Conservation (phyloP, 2,113 vertebrate species). For the Sardina pilchardus region DNA sequence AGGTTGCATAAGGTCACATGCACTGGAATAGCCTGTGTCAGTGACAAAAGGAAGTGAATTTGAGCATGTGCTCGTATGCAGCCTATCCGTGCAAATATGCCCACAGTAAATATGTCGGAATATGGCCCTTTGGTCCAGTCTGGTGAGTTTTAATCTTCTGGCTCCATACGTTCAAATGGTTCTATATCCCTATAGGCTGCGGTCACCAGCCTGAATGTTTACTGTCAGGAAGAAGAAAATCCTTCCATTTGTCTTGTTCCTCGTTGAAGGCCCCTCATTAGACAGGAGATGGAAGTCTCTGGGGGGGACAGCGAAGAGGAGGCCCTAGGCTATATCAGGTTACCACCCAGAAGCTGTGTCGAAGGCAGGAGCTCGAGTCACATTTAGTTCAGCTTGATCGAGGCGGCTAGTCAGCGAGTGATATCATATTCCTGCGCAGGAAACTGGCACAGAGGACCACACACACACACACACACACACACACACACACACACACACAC, state of each 20-base stretch:
- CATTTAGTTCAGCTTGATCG: slow-evolving; percentile 7
- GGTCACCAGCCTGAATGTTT: neutral
- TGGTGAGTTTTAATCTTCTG: too few relatives aligned
- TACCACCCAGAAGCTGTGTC: neutral
- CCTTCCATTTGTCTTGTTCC: neutral
- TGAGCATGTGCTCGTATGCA: neutral
- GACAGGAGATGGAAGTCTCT: neutral
- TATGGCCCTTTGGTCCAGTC: neutral
- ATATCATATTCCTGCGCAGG: slow-evolving; percentile 7
- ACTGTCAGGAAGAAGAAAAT: slow-evolving; percentile 7
- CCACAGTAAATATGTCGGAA: neutral
- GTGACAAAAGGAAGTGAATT: slow-evolving; percentile 9
- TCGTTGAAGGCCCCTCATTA: neutral
- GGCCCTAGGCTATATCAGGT: neutral
- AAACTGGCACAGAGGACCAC: slow-evolving; percentile 1
- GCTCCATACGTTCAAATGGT: neutral
- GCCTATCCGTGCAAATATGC: neutral
- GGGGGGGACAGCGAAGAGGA: neutral
- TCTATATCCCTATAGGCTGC: neutral
- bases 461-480: neutral
- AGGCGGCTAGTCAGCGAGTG: neutral
- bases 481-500: slow-evolving; percentile 7
- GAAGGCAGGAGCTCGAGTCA: neutral
- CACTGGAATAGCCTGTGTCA: neutral
- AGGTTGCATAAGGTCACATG: neutral